phyloP scores from a whole-genome alignment of 2,888 invertebrate species.

The Allygus modestus region DNA sequence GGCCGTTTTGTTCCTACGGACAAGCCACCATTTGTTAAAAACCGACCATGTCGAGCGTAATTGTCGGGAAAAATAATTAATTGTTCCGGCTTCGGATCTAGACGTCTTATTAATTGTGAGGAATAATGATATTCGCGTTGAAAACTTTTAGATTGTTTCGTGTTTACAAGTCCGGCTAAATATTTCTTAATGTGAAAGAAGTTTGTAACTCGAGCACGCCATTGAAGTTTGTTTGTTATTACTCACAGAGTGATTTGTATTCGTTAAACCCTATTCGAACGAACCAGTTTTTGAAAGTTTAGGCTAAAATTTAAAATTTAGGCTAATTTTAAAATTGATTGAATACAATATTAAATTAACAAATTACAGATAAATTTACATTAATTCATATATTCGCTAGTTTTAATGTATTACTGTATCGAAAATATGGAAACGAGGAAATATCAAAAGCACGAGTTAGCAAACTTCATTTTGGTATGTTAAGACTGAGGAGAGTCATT shows the following conservation, averaged over 20 bases:
- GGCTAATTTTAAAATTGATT: too few species aligned
- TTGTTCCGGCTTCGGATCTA: conserved; percentile 10
- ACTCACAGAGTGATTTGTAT: not conserved
- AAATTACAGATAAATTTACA: too few species aligned
- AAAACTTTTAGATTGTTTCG: conserved; percentile 42
- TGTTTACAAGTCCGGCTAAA: not conserved
- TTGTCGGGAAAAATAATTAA: conserved; percentile 11
- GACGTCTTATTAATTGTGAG: conserved; percentile 40
- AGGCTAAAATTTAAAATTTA: too few species aligned
- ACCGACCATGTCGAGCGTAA: conserved; percentile 15
- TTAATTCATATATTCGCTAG: too few species aligned
- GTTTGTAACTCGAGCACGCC: not conserved
- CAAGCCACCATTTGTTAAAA: conserved; percentile 15
- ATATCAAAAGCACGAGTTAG: too few species aligned
- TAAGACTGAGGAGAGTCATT: too few species aligned
- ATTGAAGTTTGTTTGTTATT: not conserved
- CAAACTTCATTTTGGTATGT: too few species aligned
- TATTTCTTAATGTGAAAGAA: not conserved
- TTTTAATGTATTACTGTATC: too few species aligned
- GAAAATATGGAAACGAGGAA: too few species aligned
- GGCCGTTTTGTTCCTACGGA: conserved; percentile 17
- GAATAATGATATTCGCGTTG: conserved; percentile 24
- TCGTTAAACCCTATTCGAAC: not conserved
- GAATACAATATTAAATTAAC: too few species aligned
- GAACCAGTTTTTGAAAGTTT: too few species aligned